A percentile compares a stretch with the other conserved stretches of the same genome.
Conservation (phyloP, 1,140 invertebrate species). For the Eciton burchellii region DNA sequence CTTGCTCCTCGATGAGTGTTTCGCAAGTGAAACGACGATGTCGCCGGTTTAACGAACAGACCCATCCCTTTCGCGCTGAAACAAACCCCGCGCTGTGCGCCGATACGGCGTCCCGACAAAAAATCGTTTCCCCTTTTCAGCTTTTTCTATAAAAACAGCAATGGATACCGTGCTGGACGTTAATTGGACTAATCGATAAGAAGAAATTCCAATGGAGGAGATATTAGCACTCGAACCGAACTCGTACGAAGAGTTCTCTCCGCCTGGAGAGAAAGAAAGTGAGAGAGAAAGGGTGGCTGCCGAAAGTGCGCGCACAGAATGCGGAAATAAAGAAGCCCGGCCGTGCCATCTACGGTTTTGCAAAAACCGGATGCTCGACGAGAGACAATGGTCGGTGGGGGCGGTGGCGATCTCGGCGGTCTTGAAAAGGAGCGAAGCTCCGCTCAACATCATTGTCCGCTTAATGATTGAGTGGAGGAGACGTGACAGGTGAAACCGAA, state of each 20-base stretch:
- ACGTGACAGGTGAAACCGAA: conserved; percentile 83
- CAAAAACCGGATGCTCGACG: conserved; percentile 78
- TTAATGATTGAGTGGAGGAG: conserved; percentile 84
- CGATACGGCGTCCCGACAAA: background rate
- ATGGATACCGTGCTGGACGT: too few relatives aligned
- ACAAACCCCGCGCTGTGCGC: background rate
- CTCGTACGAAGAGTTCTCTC: background rate
- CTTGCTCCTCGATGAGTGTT: conserved; percentile 8
- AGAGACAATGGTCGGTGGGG: conserved; percentile 69
- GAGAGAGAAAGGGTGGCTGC: too few relatives aligned
- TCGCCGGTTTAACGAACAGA: conserved; percentile 29
- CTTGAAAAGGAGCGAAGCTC: conserved; percentile 79
- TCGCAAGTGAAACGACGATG: conserved; percentile 29
- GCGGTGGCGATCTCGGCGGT: conserved; percentile 75
- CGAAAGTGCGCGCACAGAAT: background rate
- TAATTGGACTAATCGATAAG: background rate
- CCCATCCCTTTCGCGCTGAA: background rate
- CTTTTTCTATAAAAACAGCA: too few relatives aligned
- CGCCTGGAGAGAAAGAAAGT: background rate
- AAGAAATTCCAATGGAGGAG: background rate
- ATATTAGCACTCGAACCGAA: too few relatives aligned
- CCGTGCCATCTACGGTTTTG: conserved; percentile 67
- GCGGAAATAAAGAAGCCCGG: conserved; percentile 4
- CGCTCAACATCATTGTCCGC: conserved; percentile 76
- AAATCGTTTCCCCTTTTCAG: background rate